Evolutionary conservation across 2,888 invertebrate species (phyloP).

Genomic region (Ormyrus labotus): DNA sequence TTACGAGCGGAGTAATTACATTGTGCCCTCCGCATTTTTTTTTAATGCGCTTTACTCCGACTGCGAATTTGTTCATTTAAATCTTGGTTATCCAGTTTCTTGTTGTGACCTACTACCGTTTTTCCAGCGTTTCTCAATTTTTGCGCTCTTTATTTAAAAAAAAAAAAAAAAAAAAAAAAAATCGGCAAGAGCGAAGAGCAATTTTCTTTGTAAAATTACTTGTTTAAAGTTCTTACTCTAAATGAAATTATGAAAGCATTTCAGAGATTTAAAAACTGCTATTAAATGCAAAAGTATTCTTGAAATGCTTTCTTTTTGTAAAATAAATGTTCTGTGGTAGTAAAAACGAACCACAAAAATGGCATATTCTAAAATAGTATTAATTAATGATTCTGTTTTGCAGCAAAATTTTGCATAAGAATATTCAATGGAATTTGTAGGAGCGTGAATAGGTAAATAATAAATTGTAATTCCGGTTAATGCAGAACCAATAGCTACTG

Average conservation of each 20-base stretch:
- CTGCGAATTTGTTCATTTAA: slow-evolving; percentile 25
- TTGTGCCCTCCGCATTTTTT: slow-evolving; percentile 4
- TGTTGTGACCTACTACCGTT: not conserved
- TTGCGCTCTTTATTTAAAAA: not conserved
- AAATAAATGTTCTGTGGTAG: too few relatives aligned
- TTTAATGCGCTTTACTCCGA: slow-evolving; percentile 22
- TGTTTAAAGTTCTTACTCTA: not conserved
- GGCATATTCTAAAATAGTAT: too few relatives aligned
- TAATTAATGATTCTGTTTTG: too few relatives aligned
- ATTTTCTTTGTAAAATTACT: slow-evolving; percentile 13
- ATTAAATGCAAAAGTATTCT: not conserved
- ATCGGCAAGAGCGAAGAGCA: not conserved
- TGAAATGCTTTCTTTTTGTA: too few relatives aligned
- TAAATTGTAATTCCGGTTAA: too few relatives aligned
- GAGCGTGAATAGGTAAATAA: too few relatives aligned
- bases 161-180: not conserved
- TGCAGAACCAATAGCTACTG: too few relatives aligned
- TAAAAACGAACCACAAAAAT: too few relatives aligned
- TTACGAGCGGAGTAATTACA: slow-evolving; percentile 31
- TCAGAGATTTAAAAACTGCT: not conserved
- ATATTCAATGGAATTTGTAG: too few relatives aligned
- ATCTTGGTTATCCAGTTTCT: slow-evolving; percentile 34
- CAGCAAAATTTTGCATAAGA: too few relatives aligned
- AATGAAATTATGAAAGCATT: not conserved
- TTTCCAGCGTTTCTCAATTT: not conserved